Percentiles rank a stretch among this genome's conserved stretches.
These are phyloP conservation scores for Archivesica marissinica DNA, from an alignment of 1,140 invertebrate species.

Conservation along the genomic window DNA sequence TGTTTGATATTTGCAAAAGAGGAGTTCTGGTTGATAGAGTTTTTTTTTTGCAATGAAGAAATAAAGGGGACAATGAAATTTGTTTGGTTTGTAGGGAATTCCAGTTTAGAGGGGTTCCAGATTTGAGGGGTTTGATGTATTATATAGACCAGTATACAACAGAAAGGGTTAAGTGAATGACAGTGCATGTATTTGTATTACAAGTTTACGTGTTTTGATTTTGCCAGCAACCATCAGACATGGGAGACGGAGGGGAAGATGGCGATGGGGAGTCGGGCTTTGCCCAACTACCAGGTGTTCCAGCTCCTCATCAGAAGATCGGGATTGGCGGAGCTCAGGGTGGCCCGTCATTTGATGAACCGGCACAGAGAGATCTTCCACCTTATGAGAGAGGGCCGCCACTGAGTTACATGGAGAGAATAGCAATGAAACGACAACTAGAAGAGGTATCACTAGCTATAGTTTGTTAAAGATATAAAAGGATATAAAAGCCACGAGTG, in stretches of 20 bases:
- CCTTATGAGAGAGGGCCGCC: constrained; percentile 84
- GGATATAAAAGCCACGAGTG: too few species aligned
- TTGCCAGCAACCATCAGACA: constrained; percentile 19
- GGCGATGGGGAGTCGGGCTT: constrained; percentile 36
- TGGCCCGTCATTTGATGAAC: constrained; percentile 6
- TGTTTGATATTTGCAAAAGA: too few species aligned
- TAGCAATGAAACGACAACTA: constrained; percentile 90
- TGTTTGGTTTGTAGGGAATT: too few species aligned
- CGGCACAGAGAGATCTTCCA: constrained; percentile 69
- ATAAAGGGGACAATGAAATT: too few species aligned
- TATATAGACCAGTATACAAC: too few species aligned
- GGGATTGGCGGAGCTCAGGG: constrained; percentile 61
- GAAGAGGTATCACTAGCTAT: constrained; percentile 87
- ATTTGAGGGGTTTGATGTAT: too few species aligned
- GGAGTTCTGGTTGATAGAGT: too few species aligned
- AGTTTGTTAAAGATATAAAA: neutral
- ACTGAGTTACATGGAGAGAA: constrained; percentile 91
- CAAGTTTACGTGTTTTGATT: neutral
- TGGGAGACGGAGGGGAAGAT: constrained; percentile 28
- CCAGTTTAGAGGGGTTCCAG: too few species aligned
- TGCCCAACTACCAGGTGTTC: constrained; percentile 68
- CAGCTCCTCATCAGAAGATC: constrained; percentile 70
- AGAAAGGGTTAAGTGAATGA: too few species aligned
- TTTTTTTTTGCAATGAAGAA: too few species aligned
- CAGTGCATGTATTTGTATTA: too few species aligned